Evolutionary conservation across 2,888 invertebrate species (phyloP), one percentile per base, ranked within the genome.

Genomic region (Philereme transversata): DNA sequence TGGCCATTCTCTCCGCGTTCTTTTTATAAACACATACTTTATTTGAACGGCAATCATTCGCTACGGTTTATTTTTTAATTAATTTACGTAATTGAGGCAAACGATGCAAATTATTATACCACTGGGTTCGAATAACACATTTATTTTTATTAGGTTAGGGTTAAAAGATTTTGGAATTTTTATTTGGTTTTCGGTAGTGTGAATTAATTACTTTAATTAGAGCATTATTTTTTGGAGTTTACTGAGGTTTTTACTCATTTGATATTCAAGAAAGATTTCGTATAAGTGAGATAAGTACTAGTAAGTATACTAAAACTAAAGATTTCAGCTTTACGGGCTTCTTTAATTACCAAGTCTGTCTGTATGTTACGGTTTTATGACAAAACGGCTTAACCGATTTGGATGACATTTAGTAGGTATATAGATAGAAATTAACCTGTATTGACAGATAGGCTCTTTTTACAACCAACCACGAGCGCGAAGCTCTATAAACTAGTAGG

Each of bases 31-130:
- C 22, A 22, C 22, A 22, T 22, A 2, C 22, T 22, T 22, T 22
- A 2, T 22, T 22, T 22, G 22, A 22, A 22, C 22, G 22, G 22
- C 22, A 22, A 22, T 22, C 22, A 22, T 22, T 22, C 22, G 22
- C 35, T 49, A 45, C 10, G 45, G 57, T 62, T 38, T 58, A 61
- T 63, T 59, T 63, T 64, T 64, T 57, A 60, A 60, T 64, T 61
- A 61, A 52, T 64, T 59, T 44, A 49, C 41, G 57, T 57, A 60
- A 64, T 64, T 64, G 53, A 56, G 54, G 64, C 45, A 51, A 60
- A 53, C 46, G 60, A 54, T 51, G 63, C 59, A 60, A 63, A 64
- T 57, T 60, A 59, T 59, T 58, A 51, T 41, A 10, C 51, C 5
- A 8, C 49, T 36, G 9, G 38, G 48, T 55, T 56, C 43, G 41